These are phyloP conservation scores for Xanthia togata DNA, from an alignment of 2,888 invertebrate genomes.

Conservation along the genomic window DNA sequence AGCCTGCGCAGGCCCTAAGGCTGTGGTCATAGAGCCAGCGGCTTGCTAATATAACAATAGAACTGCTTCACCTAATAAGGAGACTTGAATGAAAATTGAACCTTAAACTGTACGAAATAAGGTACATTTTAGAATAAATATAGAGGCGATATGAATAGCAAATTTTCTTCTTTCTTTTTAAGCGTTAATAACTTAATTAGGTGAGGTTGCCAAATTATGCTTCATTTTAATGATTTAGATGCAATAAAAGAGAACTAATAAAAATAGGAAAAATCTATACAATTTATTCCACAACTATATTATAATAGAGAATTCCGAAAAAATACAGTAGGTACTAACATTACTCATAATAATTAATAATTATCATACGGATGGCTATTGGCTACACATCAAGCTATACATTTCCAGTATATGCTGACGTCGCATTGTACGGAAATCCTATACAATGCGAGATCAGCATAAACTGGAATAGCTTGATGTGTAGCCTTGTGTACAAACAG, in stretches of 20 bases:
- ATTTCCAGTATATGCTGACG: too few species aligned
- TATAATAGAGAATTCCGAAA: slow-evolving; percentile 57
- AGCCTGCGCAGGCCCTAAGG: too few species aligned
- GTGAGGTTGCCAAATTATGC: neutral
- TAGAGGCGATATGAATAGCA: neutral
- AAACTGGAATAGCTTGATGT: too few species aligned
- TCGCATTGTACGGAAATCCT: too few species aligned
- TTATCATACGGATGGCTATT: slow-evolving; percentile 29
- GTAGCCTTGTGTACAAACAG: neutral
- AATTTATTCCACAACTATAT: slow-evolving; percentile 66
- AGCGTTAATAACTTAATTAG: neutral
- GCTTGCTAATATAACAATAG: neutral
- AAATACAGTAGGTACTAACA: slow-evolving; percentile 41
- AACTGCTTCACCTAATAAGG: neutral
- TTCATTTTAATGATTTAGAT: slow-evolving; percentile 1
- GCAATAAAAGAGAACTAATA: slow-evolving; percentile 42
- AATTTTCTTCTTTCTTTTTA: slow-evolving; percentile 10
- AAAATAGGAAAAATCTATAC: slow-evolving; percentile 65
- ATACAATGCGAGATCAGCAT: too few species aligned
- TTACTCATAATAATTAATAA: slow-evolving; percentile 48
- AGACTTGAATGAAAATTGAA: neutral
- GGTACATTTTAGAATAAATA: slow-evolving; percentile 1
- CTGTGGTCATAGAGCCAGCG: neutral
- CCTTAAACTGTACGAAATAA: neutral
- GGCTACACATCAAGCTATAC: neutral